phyloP scores from a whole-genome alignment of 23 tunicate species.

The Diplosoma virens region DNA sequence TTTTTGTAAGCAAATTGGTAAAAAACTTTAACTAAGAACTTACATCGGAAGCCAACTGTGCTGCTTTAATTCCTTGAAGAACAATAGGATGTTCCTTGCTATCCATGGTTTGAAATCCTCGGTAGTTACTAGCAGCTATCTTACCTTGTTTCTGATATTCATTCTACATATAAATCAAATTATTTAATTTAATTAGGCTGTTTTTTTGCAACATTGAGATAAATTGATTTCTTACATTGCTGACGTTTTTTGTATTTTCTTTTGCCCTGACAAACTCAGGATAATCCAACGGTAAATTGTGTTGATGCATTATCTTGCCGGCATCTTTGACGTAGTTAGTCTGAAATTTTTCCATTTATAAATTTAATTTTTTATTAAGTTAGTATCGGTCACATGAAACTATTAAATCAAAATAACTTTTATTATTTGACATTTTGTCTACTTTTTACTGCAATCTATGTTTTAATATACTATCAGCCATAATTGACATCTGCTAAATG shows the following conservation, averaged over 20 bases:
- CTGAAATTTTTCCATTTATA: too few relatives aligned
- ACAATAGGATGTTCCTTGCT: constrained; percentile 90
- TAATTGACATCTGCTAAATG: too few relatives aligned
- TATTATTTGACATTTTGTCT: too few relatives aligned
- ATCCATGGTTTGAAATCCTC: constrained; percentile 94
- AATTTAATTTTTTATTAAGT: too few relatives aligned
- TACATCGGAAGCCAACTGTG: constrained; percentile 86
- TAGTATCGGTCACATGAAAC: too few relatives aligned
- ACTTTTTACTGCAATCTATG: too few relatives aligned
- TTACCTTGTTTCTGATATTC: constrained; percentile 75
- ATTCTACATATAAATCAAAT: constrained; percentile 10
- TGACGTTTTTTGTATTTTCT: constrained; percentile 66
- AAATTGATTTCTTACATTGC: constrained; percentile 66
- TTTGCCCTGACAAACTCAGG: constrained; percentile 91
- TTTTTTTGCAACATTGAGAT: too few relatives aligned
- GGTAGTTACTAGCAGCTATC: constrained; percentile 64
- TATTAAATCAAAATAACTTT: too few relatives aligned
- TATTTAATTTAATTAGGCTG: too few relatives aligned
- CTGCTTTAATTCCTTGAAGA: constrained; percentile 91
- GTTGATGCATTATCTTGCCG: constrained; percentile 81
- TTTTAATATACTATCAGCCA: too few relatives aligned
- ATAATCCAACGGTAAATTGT: constrained; percentile 83
- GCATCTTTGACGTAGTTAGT: constrained; percentile 73
- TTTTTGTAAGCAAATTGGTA: too few relatives aligned
- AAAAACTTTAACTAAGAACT: background rate